Evolutionary conservation across 2,113 vertebrate genomes (phyloP).

Genomic region (Polyodon spathula): DNA sequence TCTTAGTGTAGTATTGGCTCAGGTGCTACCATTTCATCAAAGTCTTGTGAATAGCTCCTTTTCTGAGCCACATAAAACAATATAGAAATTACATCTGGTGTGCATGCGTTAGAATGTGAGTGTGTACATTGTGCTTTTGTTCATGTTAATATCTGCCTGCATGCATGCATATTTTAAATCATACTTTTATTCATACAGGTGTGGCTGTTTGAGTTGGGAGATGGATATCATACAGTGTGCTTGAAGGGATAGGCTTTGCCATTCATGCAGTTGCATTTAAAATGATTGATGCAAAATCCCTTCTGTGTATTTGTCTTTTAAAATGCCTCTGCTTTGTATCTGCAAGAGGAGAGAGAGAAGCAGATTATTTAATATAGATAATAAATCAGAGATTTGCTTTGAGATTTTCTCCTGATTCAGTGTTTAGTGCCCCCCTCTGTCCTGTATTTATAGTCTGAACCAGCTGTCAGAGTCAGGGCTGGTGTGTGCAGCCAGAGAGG

Average conservation of each 20-base stretch:
- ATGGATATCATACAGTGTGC: no score
- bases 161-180: no score
- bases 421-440: neutral
- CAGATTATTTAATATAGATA: neutral
- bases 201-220: no score
- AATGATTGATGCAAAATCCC: neutral
- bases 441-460: slow-evolving; percentile 1
- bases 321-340: neutral
- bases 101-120: neutral
- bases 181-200: no score
- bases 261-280: neutral
- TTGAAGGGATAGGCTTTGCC: neutral
- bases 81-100: no score
- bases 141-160: no score
- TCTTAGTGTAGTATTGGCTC: neutral
- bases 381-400: neutral
- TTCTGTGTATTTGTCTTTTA: neutral
- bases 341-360: neutral
- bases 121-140: no score
- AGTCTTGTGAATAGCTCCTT: neutral
- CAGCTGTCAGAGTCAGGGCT: neutral
- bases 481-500: slow-evolving; percentile 6
- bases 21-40: neutral
- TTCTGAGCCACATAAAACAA: neutral
- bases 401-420: no score